Conservation (phyloP, 2,113 vertebrate species). For the Grus americana region DNA sequence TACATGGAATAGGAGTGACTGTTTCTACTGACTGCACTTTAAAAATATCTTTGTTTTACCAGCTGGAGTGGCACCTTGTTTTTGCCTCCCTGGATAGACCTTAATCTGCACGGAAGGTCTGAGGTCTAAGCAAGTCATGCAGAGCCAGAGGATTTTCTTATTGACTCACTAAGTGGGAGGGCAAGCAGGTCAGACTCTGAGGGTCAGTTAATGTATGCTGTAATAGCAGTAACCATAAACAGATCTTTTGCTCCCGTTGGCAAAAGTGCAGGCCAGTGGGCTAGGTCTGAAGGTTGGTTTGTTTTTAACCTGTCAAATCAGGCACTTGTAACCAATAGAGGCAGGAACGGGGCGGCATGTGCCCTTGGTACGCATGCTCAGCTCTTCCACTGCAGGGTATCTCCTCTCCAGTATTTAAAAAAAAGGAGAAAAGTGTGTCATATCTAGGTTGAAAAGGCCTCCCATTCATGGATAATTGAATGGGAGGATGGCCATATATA, state of each 20-base stretch:
- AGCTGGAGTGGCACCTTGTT: slow-evolving; percentile 54
- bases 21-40: slow-evolving; percentile 63
- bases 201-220: slow-evolving; percentile 20
- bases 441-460: background rate
- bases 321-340: background rate
- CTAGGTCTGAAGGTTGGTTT: background rate
- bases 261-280: background rate
- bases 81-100: background rate
- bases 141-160: slow-evolving; percentile 49
- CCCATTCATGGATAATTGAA: background rate
- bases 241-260: slow-evolving; percentile 14
- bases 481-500: background rate
- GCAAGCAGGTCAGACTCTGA: background rate
- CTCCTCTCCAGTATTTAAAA: background rate
- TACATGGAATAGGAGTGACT: slow-evolving; percentile 54
- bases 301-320: background rate
- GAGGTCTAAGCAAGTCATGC: slow-evolving; percentile 31
- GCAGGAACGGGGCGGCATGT: background rate
- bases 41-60: slow-evolving; percentile 66
- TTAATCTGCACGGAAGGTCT: slow-evolving; percentile 26
- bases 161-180: slow-evolving; percentile 31
- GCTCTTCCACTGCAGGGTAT: background rate
- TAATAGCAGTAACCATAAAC: slow-evolving; percentile 37
- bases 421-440: background rate
- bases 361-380: accelerated